Conservation (phyloP, 2,888 invertebrate species). For the Drosophila paramelanica region DNA sequence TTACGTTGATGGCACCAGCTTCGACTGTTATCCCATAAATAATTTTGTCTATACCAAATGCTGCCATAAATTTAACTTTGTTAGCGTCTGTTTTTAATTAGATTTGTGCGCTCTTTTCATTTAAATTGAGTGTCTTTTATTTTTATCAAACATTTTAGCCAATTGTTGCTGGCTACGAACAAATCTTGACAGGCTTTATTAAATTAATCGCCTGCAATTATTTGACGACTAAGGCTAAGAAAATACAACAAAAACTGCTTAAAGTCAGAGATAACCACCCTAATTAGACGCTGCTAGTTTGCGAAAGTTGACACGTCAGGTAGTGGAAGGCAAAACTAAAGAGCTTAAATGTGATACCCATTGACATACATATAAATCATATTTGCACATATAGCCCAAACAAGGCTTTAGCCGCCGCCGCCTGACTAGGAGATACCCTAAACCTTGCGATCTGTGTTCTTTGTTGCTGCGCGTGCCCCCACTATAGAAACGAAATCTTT, state of each 20-base stretch:
- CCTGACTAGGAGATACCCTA: too few relatives aligned
- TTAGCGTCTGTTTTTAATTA: slow-evolving; percentile 73
- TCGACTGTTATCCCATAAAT: slow-evolving; percentile 54
- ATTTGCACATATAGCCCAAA: slow-evolving; percentile 47
- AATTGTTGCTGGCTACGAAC: slow-evolving; percentile 33
- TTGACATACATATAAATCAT: slow-evolving; percentile 82
- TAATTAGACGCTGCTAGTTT: slow-evolving; percentile 55
- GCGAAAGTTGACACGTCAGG: slow-evolving; percentile 56
- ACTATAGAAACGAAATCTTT: too few relatives aligned
- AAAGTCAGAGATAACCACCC: slow-evolving; percentile 21
- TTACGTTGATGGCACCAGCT: slow-evolving; percentile 52
- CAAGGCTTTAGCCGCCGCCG: too few relatives aligned
- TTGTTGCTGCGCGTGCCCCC: too few relatives aligned
- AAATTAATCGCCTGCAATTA: slow-evolving; percentile 81
- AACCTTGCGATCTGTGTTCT: too few relatives aligned
- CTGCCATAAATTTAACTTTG: slow-evolving; percentile 66
- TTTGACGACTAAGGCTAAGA: slow-evolving; percentile 63
- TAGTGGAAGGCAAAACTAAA: slow-evolving; percentile 24
- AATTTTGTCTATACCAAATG: slow-evolving; percentile 23
- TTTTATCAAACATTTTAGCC: slow-evolving; percentile 21
- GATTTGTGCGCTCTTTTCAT: slow-evolving; percentile 68
- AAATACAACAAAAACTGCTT: slow-evolving; percentile 55
- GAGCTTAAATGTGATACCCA: slow-evolving; percentile 39
- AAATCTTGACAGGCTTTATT: slow-evolving; percentile 74
- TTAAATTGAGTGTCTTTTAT: slow-evolving; percentile 52